phyloP scores from a whole-genome alignment of 2,113 vertebrate species.

The Corythoichthys haematopterus region DNA sequence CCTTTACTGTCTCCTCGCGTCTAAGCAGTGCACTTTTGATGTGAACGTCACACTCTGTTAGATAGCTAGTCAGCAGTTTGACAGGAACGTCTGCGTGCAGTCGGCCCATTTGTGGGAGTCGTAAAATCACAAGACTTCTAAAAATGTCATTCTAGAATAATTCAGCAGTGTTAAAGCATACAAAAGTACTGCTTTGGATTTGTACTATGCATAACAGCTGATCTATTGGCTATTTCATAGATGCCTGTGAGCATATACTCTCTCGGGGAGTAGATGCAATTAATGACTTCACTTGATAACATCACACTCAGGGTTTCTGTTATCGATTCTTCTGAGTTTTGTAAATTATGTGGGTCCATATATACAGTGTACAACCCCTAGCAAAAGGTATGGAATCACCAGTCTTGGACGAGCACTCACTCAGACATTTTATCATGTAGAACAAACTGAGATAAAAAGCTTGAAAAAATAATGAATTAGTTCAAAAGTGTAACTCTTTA shows the following conservation, averaged over 20 bases:
- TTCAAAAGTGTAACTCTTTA: too few relatives aligned
- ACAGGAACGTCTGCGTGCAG: slow-evolving; percentile 48
- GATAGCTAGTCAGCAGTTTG: slow-evolving; percentile 58
- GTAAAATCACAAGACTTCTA: slow-evolving; percentile 23
- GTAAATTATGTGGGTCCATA: neutral
- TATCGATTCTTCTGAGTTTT: neutral
- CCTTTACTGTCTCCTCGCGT: slow-evolving; percentile 31
- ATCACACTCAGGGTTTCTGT: neutral
- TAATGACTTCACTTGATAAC: neutral
- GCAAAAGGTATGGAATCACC: too few relatives aligned
- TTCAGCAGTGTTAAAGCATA: slow-evolving; percentile 15
- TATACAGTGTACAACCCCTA: neutral
- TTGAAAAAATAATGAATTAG: too few relatives aligned
- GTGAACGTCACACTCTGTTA: slow-evolving; percentile 59
- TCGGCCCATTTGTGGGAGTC: slow-evolving; percentile 35
- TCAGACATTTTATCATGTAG: too few relatives aligned
- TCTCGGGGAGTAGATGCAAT: neutral
- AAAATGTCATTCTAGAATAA: slow-evolving; percentile 10
- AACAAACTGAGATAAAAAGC: too few relatives aligned
- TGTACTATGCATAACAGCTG: slow-evolving; percentile 3
- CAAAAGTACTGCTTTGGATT: neutral
- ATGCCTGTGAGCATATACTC: neutral
- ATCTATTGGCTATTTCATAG: slow-evolving; percentile 19
- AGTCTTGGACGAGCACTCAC: too few relatives aligned
- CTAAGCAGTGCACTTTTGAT: slow-evolving; percentile 57